These are phyloP conservation scores for Melieria crassipennis DNA, from an alignment of 2,888 invertebrate genomes.

Conservation along the genomic window DNA sequence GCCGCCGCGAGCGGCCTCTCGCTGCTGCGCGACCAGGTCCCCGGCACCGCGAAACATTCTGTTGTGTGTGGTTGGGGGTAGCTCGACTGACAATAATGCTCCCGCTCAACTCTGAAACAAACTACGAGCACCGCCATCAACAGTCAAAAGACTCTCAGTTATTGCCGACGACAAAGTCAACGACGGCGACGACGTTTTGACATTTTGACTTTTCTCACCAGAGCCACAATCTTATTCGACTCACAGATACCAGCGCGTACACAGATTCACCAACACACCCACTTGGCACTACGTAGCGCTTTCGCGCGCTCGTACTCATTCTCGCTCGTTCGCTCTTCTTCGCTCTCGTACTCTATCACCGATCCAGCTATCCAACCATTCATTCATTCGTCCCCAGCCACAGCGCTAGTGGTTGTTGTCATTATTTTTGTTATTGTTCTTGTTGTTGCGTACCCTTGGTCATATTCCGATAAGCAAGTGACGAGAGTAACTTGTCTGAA, in stretches of 20 bases:
- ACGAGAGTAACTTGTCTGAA: not conserved
- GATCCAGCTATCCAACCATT: not conserved
- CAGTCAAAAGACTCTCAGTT: conserved; percentile 21
- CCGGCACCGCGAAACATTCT: no score
- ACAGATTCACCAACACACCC: no score
- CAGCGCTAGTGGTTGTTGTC: not conserved
- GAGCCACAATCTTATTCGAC: no score
- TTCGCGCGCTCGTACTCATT: conserved; percentile 1
- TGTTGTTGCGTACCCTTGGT: not conserved
- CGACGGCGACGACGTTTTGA: not conserved
- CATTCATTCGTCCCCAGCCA: conserved; percentile 3
- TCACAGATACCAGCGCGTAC: no score
- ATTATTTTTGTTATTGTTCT: not conserved
- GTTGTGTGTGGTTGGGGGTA: no score
- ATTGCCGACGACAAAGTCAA: conserved; percentile 20
- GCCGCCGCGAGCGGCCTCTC: no score
- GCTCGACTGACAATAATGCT: no score
- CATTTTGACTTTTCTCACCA: conserved; percentile 29
- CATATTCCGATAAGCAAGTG: conserved; percentile 4
- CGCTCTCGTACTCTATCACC: no score
- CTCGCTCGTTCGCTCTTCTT: conserved; percentile 1
- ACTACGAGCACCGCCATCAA: not conserved
- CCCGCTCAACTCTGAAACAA: not conserved
- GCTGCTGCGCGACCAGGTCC: no score
- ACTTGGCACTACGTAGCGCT: no score